Percentiles rank a stretch among this genome's conserved stretches.
Evolutionary conservation across 1,140 invertebrate species (phyloP).

Genomic region (Lordiphosa mommai): DNA sequence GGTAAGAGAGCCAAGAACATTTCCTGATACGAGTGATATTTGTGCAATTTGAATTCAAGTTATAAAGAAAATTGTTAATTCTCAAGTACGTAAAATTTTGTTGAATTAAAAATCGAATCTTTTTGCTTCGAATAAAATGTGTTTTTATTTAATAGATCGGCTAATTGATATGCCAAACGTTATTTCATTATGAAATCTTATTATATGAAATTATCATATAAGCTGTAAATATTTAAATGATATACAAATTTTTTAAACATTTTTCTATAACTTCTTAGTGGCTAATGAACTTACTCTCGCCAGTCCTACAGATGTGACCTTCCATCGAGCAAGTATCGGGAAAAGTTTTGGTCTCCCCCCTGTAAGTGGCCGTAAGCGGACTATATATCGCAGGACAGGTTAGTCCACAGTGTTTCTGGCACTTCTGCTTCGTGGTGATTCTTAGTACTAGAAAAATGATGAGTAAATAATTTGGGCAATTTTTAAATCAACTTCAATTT

Average conservation of each 20-base stretch:
- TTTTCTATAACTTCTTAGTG: neutral
- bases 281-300: conserved; percentile 28
- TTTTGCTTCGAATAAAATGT: no score
- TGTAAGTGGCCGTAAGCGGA: conserved; percentile 24
- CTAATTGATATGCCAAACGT: no score
- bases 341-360: conserved; percentile 12
- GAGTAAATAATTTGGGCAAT: no score
- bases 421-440: conserved; percentile 36
- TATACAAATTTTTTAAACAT: neutral
- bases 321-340: conserved; percentile 33
- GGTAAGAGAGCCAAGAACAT: no score
- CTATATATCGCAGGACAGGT: conserved; percentile 17
- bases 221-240: conserved; percentile 5
- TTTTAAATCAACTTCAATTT: neutral
- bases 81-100: no score
- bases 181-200: no score
- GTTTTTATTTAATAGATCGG: no score
- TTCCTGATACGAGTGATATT: no score
- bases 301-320: conserved; percentile 17
- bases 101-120: no score
- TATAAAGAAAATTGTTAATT: no score
- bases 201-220: conserved; percentile 9
- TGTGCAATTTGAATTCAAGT: no score
- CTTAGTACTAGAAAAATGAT: conserved; percentile 17
- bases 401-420: conserved; percentile 30